Base-by-base conservation (phyloP, 2,888 invertebrate species). In the Gandaritis pyraliata region DNA sequence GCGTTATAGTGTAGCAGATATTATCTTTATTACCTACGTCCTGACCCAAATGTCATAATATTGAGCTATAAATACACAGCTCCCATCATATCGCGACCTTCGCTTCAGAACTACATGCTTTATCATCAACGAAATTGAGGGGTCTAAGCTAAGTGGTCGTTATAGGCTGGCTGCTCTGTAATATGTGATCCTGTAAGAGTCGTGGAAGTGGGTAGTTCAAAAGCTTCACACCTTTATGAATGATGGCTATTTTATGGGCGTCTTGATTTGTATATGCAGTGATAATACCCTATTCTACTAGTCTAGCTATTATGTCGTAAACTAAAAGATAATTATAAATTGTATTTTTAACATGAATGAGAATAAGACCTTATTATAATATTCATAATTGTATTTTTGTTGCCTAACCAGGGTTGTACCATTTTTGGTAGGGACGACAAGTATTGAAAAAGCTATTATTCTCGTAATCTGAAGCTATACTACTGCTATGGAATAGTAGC, bases 41-140 rank as follows among this genome's bases (percentile, higher is more conserved):
- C 69, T 79, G 82, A 81, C 83, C 81, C 77, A 73, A 79, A 83
- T 81, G 79, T 81, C 83, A 80, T 80, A 83, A 82, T 82, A 84
- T 83, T 80, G 81, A 72, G 76, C 83, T 77, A 82, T 87, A 87
- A 86, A 87, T 85, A 85, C 78, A 71, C 46, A 63, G 60, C 66
- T 69, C 64, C 83, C 81, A 80, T 58, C 65, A 65, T 63, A 58
- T 51, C 59, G 41, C 60, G 70, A 54, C 48, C 70, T 66, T 54
- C 43, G 55, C 41, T 33, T 16, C 33, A 52, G 47, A 59, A 68
- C 49, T 56, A 58, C 61, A 59, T 53, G 58, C 62, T 67, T 57
- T 62, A 57, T 69, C 49, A 58, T 58, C 41, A 61, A 50, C 46
- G 38, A 56, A 45, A 53, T 59, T 12, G 46, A 52, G 50, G 53